Evolutionary conservation across 2,113 vertebrate genomes (phyloP).

Genomic region (Protomyctophum bolini): DNA sequence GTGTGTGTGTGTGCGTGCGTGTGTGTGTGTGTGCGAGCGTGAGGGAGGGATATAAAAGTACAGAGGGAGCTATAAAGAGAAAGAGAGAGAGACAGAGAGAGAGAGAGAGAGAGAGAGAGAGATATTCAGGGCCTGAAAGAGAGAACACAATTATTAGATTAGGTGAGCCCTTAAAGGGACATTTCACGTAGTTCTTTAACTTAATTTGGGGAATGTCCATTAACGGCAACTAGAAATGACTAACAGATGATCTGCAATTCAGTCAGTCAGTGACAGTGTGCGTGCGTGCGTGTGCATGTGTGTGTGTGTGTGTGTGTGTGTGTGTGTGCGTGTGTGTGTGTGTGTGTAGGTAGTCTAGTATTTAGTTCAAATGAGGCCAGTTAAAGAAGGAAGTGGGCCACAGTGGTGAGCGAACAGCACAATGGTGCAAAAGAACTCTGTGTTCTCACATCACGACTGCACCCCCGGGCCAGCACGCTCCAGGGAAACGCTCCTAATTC

Average conservation of each 20-base stretch:
- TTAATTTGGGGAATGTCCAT: slow-evolving; percentile 8
- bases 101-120: background rate
- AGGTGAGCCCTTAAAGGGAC: background rate
- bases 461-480: background rate
- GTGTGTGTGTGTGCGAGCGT: too few species aligned
- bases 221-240: background rate
- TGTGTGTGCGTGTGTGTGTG: slow-evolving; percentile 6
- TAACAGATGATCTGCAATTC: background rate
- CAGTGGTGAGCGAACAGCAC: slow-evolving; percentile 6
- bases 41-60: background rate
- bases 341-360: background rate
- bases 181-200: slow-evolving; percentile 2
- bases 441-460: slow-evolving; percentile 28
- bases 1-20: too few species aligned
- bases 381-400: slow-evolving; percentile 59
- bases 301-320: slow-evolving; percentile 5
- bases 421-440: slow-evolving; percentile 25
- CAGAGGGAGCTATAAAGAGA: background rate
- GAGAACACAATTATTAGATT: background rate
- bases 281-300: background rate
- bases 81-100: background rate
- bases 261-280: slow-evolving; percentile 15
- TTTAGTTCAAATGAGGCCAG: slow-evolving; percentile 52
- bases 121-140: background rate
- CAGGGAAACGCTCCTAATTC: too few species aligned